phyloP scores from a whole-genome alignment of 2,888 invertebrate species.

The Xanthia togata region DNA sequence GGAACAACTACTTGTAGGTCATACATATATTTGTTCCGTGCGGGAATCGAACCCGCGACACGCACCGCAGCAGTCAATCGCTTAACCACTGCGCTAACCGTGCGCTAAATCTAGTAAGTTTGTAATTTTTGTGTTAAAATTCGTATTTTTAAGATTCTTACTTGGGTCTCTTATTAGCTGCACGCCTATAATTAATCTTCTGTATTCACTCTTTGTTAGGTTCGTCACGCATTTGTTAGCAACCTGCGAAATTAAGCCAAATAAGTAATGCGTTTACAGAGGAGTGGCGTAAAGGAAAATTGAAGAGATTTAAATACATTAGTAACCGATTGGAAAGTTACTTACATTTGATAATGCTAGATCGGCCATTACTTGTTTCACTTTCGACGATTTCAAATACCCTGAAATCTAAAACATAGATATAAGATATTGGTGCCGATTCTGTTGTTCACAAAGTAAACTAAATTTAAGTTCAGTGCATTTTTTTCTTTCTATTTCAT shows the following conservation, averaged over 20 bases:
- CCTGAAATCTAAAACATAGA: constrained; percentile 91
- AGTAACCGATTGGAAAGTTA: neutral
- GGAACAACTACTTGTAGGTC: no score
- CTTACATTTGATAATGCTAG: constrained; percentile 95
- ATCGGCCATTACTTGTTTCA: constrained; percentile 97
- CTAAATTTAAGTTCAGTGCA: no score
- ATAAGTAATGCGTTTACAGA: neutral
- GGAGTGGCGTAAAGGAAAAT: neutral
- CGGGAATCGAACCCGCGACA: no score
- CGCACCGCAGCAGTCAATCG: no score
- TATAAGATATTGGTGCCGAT: no score
- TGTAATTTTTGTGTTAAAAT: neutral
- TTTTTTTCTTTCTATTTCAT: no score
- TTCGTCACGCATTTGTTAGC: constrained; percentile 95
- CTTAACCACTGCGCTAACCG: no score
- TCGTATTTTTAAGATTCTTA: constrained; percentile 77
- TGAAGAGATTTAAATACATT: neutral
- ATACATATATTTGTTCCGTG: no score
- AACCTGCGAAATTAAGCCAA: constrained; percentile 86
- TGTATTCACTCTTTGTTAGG: constrained; percentile 96
- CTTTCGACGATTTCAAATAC: constrained; percentile 95
- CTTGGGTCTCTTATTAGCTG: constrained; percentile 98
- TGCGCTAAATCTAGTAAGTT: constrained; percentile 2
- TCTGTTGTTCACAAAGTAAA: no score
- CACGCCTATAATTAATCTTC: constrained; percentile 97